Evolutionary conservation across 2,113 vertebrate species (phyloP), one percentile per base, ranked within the genome.

Genomic region (Archocentrus centrarchus): DNA sequence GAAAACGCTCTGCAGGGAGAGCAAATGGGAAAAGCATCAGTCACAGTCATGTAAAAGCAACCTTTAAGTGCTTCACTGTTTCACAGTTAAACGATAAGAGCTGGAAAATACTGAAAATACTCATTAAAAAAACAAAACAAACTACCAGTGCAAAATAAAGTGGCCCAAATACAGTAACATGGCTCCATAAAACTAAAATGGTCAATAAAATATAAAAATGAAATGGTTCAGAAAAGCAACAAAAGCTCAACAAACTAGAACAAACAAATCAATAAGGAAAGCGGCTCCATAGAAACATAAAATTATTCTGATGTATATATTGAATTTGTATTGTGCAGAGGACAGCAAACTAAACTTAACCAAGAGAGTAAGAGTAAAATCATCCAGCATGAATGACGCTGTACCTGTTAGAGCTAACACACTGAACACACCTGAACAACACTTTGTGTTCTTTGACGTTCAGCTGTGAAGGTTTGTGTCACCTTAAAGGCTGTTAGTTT

Each of bases 1-100:
- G 93, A 99, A 99, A 6, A 94, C 77, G 15, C 94, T 95, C 98
- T 99, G 94, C 90, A 5, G 87, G 57, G 87, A 76, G 6, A 47
- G 10, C 57, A 82, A 63, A 7, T 5, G 22, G 15, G 4, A 11
- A 37, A 73, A 50, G 9, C 15, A 75, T 78, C n/a, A n/a, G n/a
- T n/a, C 58, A 55, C 7, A 50, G 75, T 59, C 18, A 35, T 7
- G 14, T 10, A 32, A 77, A 77, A 64, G 59, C 60, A 50, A 18
- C 41, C 5, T 15, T 24, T 2, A 18, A 58, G n/a, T n/a, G 44
- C 7, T 27, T 59, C 7, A 57, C 14, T 14, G 11, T 20, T 17
- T 39, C 78, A 37, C 10, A 7, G 39, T 47, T 4, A 24, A 22
- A 62, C 20, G 2, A 77, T 20, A 44, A 60, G 39, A 59, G 1